Base-by-base conservation (phyloP, 2,113 vertebrate genomes). In the Bettongia penicillata region DNA sequence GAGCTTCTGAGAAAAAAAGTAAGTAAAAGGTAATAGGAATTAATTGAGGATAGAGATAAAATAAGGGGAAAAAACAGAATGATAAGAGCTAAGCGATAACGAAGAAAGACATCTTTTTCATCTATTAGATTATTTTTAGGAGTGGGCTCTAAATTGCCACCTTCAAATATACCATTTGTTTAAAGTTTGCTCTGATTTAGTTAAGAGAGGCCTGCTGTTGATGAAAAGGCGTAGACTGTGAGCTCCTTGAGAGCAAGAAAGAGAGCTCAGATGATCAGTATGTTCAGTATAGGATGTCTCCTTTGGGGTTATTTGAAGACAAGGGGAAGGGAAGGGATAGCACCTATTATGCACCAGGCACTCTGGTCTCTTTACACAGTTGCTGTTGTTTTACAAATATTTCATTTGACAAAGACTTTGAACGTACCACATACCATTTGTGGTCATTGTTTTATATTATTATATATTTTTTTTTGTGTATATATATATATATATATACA, bases 111-210 rank as follows among this genome's bases (percentile, higher is more conserved):
- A n/a, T 28, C 2, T n/a, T 77, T 77, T 77, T 43, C 37, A 77
- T 77, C 14, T 6, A 12, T 0, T 91, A 89, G 25, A n/a, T 55
- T 52, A 11, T 51, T 89, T 91, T 93, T 92, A 93, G 89, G 55
- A 51, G 26, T 19, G 28, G 91, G 93, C 91, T 95, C 91, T 92
- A 93, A 57, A 93, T 93, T 53, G 53, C 48, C 90, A 22, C n/a
- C 2, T 94, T 91, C 94, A 93, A 94, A 91, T 93, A 91, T 2
- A 95, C 57, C 52, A 43, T 95, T 96, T 92, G 51, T 84, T 84
- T 93, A n/a, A 43, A 91, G 68, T 89, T 52, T 91, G 14, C n/a
- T 68, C 77, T 52, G 93, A 57, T n/a, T 95, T 84, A 61, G 48
- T 61, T 68, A n/a, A n/a, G 93, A 92, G 91, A 93, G n/a, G 91